Conservation (phyloP, 2,888 invertebrate species). For the Oscheius onirici region DNA sequence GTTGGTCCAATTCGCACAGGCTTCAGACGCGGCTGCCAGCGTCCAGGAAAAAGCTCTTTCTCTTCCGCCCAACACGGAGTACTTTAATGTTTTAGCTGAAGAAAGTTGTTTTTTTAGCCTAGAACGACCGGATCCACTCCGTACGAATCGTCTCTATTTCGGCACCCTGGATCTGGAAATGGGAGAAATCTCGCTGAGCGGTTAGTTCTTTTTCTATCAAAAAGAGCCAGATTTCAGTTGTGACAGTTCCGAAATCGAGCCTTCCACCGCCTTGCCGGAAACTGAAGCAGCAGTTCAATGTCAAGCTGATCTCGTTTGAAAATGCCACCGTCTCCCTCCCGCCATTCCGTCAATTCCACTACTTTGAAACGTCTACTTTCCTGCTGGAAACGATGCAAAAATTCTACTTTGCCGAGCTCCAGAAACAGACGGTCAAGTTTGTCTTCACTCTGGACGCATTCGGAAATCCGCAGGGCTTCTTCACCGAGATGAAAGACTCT, state of each 20-base stretch:
- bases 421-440: constrained; percentile 94
- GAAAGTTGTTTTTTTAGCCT: constrained; percentile 35
- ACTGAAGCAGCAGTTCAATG: constrained; percentile 85
- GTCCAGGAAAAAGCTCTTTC: constrained; percentile 55
- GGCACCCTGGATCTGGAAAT: constrained; percentile 83
- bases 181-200: constrained; percentile 86
- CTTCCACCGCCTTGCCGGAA: constrained; percentile 80
- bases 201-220: constrained; percentile 73
- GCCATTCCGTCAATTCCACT: constrained; percentile 84
- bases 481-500: constrained; percentile 94
- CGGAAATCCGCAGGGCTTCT: constrained; percentile 94
- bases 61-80: constrained; percentile 62
- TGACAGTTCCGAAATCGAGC: constrained; percentile 82
- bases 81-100: background rate
- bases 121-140: constrained; percentile 55
- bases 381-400: constrained; percentile 83
- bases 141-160: constrained; percentile 84
- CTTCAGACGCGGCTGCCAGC: constrained; percentile 58
- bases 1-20: constrained; percentile 74
- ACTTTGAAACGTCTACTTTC: constrained; percentile 89
- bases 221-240: constrained; percentile 78
- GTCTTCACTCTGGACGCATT: constrained; percentile 95
- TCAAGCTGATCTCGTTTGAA: constrained; percentile 93
- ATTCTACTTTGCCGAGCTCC: constrained; percentile 88
- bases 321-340: constrained; percentile 88